Conservation (phyloP, 2,797 vertebrate species). For the Nasua narica region DNA sequence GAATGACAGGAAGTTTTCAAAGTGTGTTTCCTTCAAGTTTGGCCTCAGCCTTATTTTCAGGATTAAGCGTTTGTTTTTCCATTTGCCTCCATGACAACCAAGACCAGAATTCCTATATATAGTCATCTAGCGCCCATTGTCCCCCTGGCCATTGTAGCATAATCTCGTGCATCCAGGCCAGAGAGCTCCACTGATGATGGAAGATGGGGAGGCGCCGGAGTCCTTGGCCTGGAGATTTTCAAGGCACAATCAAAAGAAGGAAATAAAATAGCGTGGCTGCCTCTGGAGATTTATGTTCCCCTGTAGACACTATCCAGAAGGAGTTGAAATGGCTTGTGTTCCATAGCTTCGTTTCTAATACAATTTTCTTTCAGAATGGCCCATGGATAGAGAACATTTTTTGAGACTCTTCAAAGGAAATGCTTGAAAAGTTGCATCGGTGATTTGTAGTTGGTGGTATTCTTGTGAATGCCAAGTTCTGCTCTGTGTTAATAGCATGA, state of each 20-base stretch:
- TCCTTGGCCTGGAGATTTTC: slow-evolving; percentile 64
- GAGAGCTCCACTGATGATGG: slow-evolving; percentile 48
- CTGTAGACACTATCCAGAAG: slow-evolving; percentile 39
- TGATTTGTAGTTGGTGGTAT: not conserved
- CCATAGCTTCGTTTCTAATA: slow-evolving; percentile 25
- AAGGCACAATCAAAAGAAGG: slow-evolving; percentile 66
- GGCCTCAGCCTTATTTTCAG: slow-evolving; percentile 72
- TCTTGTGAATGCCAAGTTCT: not conserved
- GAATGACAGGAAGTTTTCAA: slow-evolving; percentile 76
- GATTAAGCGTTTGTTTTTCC: slow-evolving; percentile 74
- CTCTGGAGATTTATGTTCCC: slow-evolving; percentile 45
- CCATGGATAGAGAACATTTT: slow-evolving; percentile 27
- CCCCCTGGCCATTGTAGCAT: slow-evolving; percentile 67
- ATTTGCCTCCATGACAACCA: slow-evolving; percentile 70
- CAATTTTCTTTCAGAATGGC: not conserved
- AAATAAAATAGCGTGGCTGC: slow-evolving; percentile 54
- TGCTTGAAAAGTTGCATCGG: not conserved
- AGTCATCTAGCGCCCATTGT: slow-evolving; percentile 67
- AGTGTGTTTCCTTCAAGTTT: slow-evolving; percentile 76
- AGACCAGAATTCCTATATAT: slow-evolving; percentile 73
- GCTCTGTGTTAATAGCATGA: not conserved
- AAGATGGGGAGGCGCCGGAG: slow-evolving; percentile 46
- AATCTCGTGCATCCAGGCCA: slow-evolving; percentile 60
- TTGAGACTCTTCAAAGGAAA: slow-evolving; percentile 15
- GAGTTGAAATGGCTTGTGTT: slow-evolving; percentile 10